Base-by-base conservation (phyloP, 2,113 vertebrate genomes). In the Rhabdomys dilectus region DNA sequence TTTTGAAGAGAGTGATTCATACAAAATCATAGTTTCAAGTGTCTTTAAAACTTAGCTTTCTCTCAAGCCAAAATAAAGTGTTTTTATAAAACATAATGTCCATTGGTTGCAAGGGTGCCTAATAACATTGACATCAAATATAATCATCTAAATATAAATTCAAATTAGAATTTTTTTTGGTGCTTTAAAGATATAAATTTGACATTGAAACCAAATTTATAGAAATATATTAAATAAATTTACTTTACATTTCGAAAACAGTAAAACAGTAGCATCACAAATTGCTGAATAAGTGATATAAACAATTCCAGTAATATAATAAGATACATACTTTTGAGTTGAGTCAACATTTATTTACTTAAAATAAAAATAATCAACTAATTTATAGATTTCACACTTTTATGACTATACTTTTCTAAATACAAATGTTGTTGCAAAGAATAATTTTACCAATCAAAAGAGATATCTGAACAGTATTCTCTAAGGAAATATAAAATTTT, bases 401-500 rank as follows among this genome's bases (percentile, higher is more conserved):
- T 75, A 45, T 80, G 16, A 64, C 6, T 12, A 2, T 31, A 85
- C 56, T 0, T 89, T 91, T 60, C 13, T 34, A 78, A 19, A 62
- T 64, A 84, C 70, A 86, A 82, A 1, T 68, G 26, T 0, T 89
- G 36, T 70, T 62, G 36, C 4, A 70, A 80, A 34, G n/a, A 88
- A 60, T 93, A 84, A 84, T 76, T 96, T 95, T 91, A 84, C 22
- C 73, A 24, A 89, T 3, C 7, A 62, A 21, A 26, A 15, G 80
- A 85, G 17, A 26, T 26, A 0, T 39, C 11, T 60, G 11, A 82
- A 34, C 60, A 53, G 3, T 64, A 9, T 36, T 16, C 31, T 6
- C 4, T 73, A 89, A 70, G 5, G 6, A 93, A 48, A 8, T 2
- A 56, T 7, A n/a, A 26, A 48, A 17, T 60, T 88, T 21, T 62